Base-by-base conservation (phyloP, 2,888 invertebrate genomes). In the Strigamia transsilvanica region DNA sequence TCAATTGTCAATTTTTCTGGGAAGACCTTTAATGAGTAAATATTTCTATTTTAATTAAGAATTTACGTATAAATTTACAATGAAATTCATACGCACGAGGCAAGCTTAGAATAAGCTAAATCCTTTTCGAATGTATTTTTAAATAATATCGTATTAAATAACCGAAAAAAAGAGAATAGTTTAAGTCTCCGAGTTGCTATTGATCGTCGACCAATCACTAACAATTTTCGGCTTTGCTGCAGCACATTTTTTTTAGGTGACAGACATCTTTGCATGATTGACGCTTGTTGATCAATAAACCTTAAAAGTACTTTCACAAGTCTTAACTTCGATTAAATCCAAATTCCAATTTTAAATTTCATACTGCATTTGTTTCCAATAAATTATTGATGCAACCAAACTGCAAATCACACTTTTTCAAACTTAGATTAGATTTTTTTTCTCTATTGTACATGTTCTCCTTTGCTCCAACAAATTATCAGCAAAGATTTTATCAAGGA, bases 191-290 rank as follows among this genome's bases (percentile, higher is more conserved):
- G 27, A 32, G 15, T 32, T 32, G 73, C 73, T 61, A 61, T 73
- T 73, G 73, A 73, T 73, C 73, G 73, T 27, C 73, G 23, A 73
- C 73, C 27, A 73, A 73, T 73, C 73, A 73, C 73, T 73, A 23
- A 56, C 56, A 73, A 32, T 73, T 73, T 73, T 73, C 73, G 32
- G 73, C 73, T 73, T 32, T 73, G 32, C 73, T 73, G 73, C 73
- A 73, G 73, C 32, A 32, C 15, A 27, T 32, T 73, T 73, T 73
- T 32, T 73, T 32, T 15, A n/a, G 73, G 73, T 32, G 32, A 73
- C 23, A 73, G 73, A 73, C 73, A 73, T 73, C 73, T 73, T 73
- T 73, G 73, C 73, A 73, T 73, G 73, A 73, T 73, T 73, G 73
- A 73, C 73, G 73, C 73, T 73, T 73, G 23, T 32, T 73, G 73